Percentiles rank a stretch among this genome's conserved stretches.
Evolutionary conservation across 2,888 invertebrate genomes (phyloP).

Genomic region (Oeneis ivallda): DNA sequence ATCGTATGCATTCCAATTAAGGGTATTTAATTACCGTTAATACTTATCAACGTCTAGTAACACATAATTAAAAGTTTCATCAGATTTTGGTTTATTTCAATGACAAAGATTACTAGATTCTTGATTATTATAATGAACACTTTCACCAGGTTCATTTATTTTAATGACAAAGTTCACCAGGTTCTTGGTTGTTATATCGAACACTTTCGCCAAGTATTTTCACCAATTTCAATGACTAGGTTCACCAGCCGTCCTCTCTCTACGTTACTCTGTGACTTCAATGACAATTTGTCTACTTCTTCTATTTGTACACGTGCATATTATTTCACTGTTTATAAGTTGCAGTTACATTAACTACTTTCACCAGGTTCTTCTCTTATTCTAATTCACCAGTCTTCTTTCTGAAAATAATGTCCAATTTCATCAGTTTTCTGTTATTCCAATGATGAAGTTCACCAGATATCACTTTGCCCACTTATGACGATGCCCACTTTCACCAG

Average conservation of each 20-base stretch:
- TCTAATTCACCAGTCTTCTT: too few relatives aligned
- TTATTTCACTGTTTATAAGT: background rate
- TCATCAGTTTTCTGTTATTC: too few relatives aligned
- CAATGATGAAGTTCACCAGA: too few relatives aligned
- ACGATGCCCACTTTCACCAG: background rate
- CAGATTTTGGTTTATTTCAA: background rate
- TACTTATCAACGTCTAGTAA: background rate
- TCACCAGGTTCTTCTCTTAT: too few relatives aligned
- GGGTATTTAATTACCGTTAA: background rate
- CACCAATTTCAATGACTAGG: background rate
- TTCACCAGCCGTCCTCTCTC: background rate
- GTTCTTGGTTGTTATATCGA: background rate
- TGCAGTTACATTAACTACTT: too few relatives aligned
- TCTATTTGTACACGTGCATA: background rate
- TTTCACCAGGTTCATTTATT: background rate
- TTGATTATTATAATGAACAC: background rate
- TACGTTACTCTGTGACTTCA: too few relatives aligned
- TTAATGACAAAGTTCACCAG: background rate
- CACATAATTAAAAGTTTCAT: background rate
- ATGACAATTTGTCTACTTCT: background rate
- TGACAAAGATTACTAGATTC: background rate
- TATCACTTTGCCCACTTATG: too few relatives aligned
- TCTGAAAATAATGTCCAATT: too few relatives aligned
- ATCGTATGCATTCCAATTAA: constrained; percentile 46
- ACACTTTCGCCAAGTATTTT: background rate